Percentiles rank a stretch among this genome's conserved stretches.
Evolutionary conservation across 2,113 vertebrate species (phyloP).

Genomic region (Dryoscopus gambensis): DNA sequence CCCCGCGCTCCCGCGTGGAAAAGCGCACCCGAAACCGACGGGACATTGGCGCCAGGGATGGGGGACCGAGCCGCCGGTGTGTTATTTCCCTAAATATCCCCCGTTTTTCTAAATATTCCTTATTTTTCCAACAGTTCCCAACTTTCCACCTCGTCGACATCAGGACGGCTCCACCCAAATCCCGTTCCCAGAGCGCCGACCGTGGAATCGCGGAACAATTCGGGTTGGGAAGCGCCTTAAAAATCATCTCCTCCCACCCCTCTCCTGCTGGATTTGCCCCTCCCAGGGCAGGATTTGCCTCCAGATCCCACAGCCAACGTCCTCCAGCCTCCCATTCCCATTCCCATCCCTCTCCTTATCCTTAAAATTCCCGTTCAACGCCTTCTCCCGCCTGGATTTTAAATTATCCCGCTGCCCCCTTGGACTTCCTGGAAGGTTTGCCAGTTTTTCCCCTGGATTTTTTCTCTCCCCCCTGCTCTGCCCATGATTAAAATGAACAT

Average conservation of each 20-base stretch:
- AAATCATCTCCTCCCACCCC: not conserved
- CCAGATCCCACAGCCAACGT: not conserved
- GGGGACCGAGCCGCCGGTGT: rapidly evolving
- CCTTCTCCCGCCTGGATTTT: not conserved
- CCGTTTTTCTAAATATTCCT: not conserved
- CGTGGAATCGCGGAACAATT: rapidly evolving
- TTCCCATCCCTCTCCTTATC: not conserved
- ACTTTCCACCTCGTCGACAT: rapidly evolving
- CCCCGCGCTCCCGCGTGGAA: rapidly evolving
- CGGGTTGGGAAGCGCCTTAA: not conserved
- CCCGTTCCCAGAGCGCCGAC: not conserved
- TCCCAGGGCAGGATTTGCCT: not conserved
- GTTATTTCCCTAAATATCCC: not conserved
- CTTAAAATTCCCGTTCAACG: not conserved
- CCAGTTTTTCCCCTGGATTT: not conserved
- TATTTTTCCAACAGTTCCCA: not conserved
- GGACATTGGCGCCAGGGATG: not conserved
- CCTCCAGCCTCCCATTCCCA: not conserved
- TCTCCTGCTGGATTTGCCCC: rapidly evolving
- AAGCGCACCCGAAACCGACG: not conserved
- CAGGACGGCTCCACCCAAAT: rapidly evolving
- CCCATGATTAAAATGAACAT: not conserved
- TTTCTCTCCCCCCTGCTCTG: not conserved
- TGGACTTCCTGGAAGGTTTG: not conserved
- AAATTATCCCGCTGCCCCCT: not conserved